Evolutionary conservation across 2,888 invertebrate genomes (phyloP).

Genomic region (Cryptocephalus moraei): DNA sequence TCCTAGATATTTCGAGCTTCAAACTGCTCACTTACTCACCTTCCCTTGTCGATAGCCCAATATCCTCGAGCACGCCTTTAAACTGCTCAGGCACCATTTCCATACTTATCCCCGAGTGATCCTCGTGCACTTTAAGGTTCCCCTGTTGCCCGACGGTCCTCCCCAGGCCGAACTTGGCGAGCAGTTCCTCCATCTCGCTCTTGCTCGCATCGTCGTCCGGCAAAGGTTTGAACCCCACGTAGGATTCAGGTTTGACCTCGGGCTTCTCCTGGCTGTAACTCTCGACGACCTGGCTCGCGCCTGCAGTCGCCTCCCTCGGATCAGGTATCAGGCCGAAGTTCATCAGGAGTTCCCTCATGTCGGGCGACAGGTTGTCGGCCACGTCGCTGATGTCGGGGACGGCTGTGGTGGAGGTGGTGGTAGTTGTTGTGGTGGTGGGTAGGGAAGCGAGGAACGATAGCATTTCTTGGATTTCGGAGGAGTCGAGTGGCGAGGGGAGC

Average conservation of each 20-base stretch:
- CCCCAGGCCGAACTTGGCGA: slow-evolving; percentile 33
- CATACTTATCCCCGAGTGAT: slow-evolving; percentile 18
- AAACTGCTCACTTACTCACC: slow-evolving; percentile 8
- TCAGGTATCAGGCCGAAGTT: slow-evolving; percentile 38
- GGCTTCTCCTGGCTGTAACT: slow-evolving; percentile 23
- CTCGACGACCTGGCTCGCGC: slow-evolving; percentile 3
- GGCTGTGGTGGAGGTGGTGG: slow-evolving; percentile 22
- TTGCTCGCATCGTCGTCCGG: slow-evolving; percentile 27
- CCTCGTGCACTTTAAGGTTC: slow-evolving; percentile 17
- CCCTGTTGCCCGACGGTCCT: slow-evolving; percentile 19
- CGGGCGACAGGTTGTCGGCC: slow-evolving; percentile 33
- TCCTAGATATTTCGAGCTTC: no score
- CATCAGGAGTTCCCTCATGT: slow-evolving; percentile 38
- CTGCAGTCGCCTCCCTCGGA: slow-evolving; percentile 14
- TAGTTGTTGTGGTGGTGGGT: slow-evolving; percentile 13
- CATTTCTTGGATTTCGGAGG: no score
- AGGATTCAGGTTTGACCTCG: slow-evolving; percentile 31
- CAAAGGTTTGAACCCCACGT: slow-evolving; percentile 35
- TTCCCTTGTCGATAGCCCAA: slow-evolving; percentile 26
- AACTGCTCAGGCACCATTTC: slow-evolving; percentile 34
- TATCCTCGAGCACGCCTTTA: slow-evolving; percentile 29
- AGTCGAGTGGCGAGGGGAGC: background rate
- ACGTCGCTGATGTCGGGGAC: slow-evolving; percentile 31
- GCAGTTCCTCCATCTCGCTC: slow-evolving; percentile 33
- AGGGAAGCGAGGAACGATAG: background rate